Evolutionary conservation across 2,888 invertebrate species (phyloP).

Genomic region (Agriopis aurantiaria): DNA sequence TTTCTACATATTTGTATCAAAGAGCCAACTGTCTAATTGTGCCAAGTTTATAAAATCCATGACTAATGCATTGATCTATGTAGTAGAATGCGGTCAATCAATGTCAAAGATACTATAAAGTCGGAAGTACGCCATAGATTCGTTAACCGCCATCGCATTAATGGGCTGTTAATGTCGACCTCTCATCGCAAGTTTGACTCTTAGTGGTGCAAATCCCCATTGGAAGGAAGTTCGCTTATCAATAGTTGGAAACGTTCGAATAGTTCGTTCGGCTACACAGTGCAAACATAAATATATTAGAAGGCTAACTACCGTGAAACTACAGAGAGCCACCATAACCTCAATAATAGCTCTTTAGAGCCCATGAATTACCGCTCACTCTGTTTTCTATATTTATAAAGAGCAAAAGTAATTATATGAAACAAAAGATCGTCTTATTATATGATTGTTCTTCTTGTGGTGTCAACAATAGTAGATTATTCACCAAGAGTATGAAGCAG

Average conservation of each 20-base stretch:
- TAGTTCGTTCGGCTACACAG: conserved; percentile 7
- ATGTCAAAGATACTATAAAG: background rate
- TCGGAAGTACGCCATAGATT: background rate
- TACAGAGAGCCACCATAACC: background rate
- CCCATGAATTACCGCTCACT: background rate
- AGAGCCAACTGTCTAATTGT: too few species aligned
- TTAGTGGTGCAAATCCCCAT: conserved; percentile 40
- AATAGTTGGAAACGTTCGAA: conserved; percentile 31
- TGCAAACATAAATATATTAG: background rate
- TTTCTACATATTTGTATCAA: too few species aligned
- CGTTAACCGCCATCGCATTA: conserved; percentile 4
- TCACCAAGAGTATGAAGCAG: too few species aligned
- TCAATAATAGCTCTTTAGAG: background rate
- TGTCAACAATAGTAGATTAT: too few species aligned
- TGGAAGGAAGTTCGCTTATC: conserved; percentile 45
- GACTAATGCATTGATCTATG: background rate
- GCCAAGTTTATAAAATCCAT: background rate
- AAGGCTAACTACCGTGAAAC: background rate
- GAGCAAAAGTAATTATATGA: too few species aligned
- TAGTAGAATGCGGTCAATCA: background rate
- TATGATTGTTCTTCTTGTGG: too few species aligned
- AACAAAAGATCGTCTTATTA: too few species aligned
- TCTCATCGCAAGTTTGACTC: conserved; percentile 33
- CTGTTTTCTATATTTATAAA: background rate
- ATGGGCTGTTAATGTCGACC: conserved; percentile 9